Conservation (phyloP, 2,888 invertebrate species). For the Apamea anceps region DNA sequence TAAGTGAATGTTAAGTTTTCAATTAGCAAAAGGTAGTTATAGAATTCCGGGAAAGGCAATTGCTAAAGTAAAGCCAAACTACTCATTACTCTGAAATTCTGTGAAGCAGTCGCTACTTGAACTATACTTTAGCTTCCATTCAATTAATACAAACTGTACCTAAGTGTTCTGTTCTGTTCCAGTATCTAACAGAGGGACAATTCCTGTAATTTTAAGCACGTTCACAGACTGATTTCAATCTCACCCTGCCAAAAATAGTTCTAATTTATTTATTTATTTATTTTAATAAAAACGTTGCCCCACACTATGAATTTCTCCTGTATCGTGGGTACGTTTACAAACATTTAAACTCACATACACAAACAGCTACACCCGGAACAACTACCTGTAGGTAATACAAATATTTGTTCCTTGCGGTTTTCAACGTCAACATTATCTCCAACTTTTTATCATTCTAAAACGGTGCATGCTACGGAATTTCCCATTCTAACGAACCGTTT, state of each 20-base stretch:
- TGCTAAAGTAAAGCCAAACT: background rate
- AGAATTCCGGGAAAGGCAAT: background rate
- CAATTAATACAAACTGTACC: background rate
- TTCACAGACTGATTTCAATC: too few relatives aligned
- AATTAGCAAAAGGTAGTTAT: background rate
- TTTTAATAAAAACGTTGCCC: too few relatives aligned
- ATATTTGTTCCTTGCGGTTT: too few relatives aligned
- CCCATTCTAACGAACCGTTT: background rate
- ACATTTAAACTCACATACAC: too few relatives aligned
- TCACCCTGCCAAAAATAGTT: too few relatives aligned
- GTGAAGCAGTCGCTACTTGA: background rate
- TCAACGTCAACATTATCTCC: background rate
- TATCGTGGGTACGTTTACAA: too few relatives aligned
- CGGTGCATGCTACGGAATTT: background rate
- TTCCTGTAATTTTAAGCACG: too few relatives aligned
- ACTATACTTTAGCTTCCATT: background rate
- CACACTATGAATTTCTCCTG: too few relatives aligned
- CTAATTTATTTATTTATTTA: too few relatives aligned
- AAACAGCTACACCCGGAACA: too few relatives aligned
- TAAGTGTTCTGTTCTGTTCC: background rate
- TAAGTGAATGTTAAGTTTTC: background rate
- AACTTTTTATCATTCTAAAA: background rate
- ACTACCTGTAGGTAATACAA: too few relatives aligned
- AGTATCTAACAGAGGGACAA: background rate
- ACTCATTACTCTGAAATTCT: constrained; percentile 18